Evolutionary conservation across 2,888 invertebrate species (phyloP).

Genomic region (Catocala fraxini): DNA sequence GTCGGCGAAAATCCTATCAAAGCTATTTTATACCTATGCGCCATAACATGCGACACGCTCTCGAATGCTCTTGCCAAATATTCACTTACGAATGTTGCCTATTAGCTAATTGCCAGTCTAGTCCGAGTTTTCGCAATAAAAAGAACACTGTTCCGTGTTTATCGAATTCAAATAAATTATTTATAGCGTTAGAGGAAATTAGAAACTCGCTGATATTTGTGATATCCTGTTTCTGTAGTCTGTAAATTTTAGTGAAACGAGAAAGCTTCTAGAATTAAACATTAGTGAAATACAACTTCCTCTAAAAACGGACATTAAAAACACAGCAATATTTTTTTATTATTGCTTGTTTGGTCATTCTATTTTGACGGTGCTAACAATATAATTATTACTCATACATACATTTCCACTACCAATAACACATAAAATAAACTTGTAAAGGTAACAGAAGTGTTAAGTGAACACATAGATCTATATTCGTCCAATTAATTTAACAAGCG

Average conservation of each 20-base stretch:
- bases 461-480: conserved; percentile 42
- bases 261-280: conserved; percentile 8
- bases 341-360: conserved; percentile 6
- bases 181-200: too few species aligned
- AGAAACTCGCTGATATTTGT: conserved; percentile 8
- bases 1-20: conserved; percentile 62
- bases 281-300: conserved; percentile 19
- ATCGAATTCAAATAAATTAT: too few species aligned
- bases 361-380: conserved; percentile 2
- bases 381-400: not conserved
- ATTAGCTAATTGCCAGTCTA: not conserved
- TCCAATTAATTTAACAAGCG: conserved; percentile 65
- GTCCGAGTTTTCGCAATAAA: too few species aligned
- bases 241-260: conserved; percentile 8
- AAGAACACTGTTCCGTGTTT: too few species aligned
- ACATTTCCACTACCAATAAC: not conserved
- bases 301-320: conserved; percentile 2
- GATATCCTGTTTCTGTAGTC: conserved; percentile 10
- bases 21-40: conserved; percentile 58
- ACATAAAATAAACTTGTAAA: conserved; percentile 25
- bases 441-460: conserved; percentile 31
- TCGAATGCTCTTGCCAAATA: conserved; percentile 51
- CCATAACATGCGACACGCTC: conserved; percentile 46
- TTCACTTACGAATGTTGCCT: conserved; percentile 35
- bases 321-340: conserved; percentile 3